phyloP scores from a whole-genome alignment of 2,888 invertebrate species.

The Lasioglossum marginatum region DNA sequence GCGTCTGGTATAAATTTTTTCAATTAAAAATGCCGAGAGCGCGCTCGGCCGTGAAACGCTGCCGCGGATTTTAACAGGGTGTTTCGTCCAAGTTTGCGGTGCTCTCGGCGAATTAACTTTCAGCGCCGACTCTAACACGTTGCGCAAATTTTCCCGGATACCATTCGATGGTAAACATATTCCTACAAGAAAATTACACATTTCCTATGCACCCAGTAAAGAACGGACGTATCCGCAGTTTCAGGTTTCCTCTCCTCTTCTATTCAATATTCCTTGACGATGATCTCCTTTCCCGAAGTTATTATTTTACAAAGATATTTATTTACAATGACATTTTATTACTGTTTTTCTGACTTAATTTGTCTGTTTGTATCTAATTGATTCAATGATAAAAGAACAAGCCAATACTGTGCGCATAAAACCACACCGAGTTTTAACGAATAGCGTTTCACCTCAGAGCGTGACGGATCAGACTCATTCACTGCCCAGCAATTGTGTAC shows the following conservation, averaged over 20 bases:
- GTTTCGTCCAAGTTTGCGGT: slow-evolving; percentile 23
- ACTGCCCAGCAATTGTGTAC: no score
- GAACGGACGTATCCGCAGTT: neutral
- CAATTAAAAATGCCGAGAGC: slow-evolving; percentile 54
- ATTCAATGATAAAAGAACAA: no score
- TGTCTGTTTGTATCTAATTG: no score
- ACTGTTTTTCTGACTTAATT: no score
- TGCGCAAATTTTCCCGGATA: slow-evolving; percentile 4
- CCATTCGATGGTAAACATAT: slow-evolving; percentile 6
- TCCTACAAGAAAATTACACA: neutral
- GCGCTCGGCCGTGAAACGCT: slow-evolving; percentile 25
- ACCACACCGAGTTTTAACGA: no score
- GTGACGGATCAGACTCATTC: no score
- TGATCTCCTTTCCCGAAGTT: neutral
- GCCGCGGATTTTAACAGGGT: slow-evolving; percentile 32
- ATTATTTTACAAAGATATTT: no score
- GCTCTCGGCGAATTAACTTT: slow-evolving; percentile 19
- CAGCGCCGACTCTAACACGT: slow-evolving; percentile 2
- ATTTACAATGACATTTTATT: neutral
- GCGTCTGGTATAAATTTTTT: slow-evolving; percentile 44
- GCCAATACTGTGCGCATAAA: no score
- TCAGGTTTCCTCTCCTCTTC: neutral
- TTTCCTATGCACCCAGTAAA: neutral
- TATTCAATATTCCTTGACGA: neutral
- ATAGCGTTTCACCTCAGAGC: no score